Conservation (phyloP, 1,140 invertebrate genomes). For the Euglossa dilemma region DNA sequence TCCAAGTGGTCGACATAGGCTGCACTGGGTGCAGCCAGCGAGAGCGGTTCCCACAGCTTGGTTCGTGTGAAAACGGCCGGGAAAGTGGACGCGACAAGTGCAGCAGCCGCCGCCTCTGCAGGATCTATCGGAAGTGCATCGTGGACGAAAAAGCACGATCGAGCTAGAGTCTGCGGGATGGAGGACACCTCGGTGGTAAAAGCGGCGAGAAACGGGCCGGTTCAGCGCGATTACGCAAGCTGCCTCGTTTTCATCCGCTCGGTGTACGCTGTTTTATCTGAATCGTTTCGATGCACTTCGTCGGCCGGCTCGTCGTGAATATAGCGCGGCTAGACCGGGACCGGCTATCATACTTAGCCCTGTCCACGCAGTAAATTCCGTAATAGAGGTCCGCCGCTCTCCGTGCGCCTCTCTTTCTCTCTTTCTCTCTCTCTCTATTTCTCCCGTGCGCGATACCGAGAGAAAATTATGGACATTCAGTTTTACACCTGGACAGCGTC, state of each 20-base stretch:
- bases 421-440: not conserved
- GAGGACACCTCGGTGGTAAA: not conserved
- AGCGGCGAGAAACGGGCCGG: constrained; percentile 10
- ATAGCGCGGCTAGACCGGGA: constrained; percentile 10
- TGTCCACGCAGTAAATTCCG: constrained; percentile 50
- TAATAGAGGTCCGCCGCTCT: constrained; percentile 42
- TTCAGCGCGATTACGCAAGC: constrained; percentile 30
- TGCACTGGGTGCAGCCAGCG: constrained; percentile 66
- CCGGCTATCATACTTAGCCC: constrained; percentile 56
- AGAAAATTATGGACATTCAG: constrained; percentile 61
- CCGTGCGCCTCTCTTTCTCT: constrained; percentile 39
- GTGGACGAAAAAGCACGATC: constrained; percentile 18
- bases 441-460: constrained; percentile 17
- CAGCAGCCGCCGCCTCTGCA: constrained; percentile 22
- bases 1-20: constrained; percentile 53
- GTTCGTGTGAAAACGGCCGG: constrained; percentile 75
- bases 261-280: constrained; percentile 35
- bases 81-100: constrained; percentile 77
- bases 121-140: constrained; percentile 50
- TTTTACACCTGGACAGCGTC: constrained; percentile 49
- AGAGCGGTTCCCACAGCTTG: constrained; percentile 74
- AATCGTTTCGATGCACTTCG: constrained; percentile 31
- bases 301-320: constrained; percentile 18
- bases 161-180: no score
- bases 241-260: constrained; percentile 4